Base-by-base conservation (phyloP, 2,113 vertebrate genomes). In the Brachyistius frenatus region DNA sequence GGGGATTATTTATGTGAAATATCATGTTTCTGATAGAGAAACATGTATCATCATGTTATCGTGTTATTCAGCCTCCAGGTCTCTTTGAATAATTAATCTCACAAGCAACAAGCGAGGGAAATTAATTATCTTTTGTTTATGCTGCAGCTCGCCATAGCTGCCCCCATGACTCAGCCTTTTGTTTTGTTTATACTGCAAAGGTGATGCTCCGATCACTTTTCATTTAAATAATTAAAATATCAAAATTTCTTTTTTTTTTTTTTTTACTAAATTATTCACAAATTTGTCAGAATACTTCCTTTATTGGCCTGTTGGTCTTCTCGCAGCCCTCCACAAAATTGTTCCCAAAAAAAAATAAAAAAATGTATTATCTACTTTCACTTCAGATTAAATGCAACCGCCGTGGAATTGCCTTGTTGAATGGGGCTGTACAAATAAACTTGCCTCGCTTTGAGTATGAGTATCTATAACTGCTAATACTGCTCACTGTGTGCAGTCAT, bases 51-150 rank as follows among this genome's bases (percentile, higher is more conserved):
- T 74, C 1, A n/a, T 60, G 50, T 76, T 54, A 39, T 44, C 13
- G 0, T 69, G 60, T 66, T 69, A 46, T 82, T 69, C 73, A 54
- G 66, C 72, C 71, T 79, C 33, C 66, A 84, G 73, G 67, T 75
- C 66, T 76, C 63, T 78, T 61, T 75, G 50, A 87, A 67, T 81
- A 73, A 82, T 83, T 78, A 78, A 80, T 73, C 58, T 50, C 9
- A 57, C 9, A 31, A 69, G 53, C 55, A 78, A 41, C 35, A 81
- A 44, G 47, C 52, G 23, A 6, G 2, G 52, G 46, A 68, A 72
- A 77, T 86, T 61, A 81, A 83, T 87, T 83, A 72, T 66, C 53
- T 60, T 68, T 61, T 69, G 58, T 69, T 70, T 53, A 37, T 50
- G 70, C 62, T 52, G 39, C 36, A 50, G 61, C 50, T 66, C 57